These are phyloP conservation scores for Brachypalpus laphriformis DNA, from an alignment of 2,888 invertebrate species.

Conservation along the genomic window DNA sequence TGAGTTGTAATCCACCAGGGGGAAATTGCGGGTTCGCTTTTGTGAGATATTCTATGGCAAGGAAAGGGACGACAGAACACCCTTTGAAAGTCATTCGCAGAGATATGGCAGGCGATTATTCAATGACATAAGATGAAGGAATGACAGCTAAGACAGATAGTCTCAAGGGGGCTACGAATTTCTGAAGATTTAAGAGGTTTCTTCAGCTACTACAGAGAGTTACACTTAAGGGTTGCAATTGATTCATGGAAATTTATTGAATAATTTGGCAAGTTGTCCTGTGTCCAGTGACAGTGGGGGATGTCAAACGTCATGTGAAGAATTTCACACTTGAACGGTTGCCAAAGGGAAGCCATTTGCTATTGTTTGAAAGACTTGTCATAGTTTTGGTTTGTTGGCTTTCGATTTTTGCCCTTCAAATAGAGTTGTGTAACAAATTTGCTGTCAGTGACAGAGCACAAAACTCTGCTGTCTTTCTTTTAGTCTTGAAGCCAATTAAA, in stretches of 20 bases:
- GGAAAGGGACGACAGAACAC: background rate
- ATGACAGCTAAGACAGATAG: slow-evolving; percentile 70
- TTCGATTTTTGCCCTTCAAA: background rate
- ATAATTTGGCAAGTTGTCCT: slow-evolving; percentile 11
- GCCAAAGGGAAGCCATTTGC: background rate
- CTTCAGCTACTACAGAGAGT: slow-evolving; percentile 5
- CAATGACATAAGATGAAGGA: slow-evolving; percentile 67
- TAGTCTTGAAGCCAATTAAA: no score
- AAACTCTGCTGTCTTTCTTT: no score
- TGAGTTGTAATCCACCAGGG: slow-evolving; percentile 40
- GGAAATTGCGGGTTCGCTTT: slow-evolving; percentile 14
- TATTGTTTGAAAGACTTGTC: background rate
- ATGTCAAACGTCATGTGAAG: background rate
- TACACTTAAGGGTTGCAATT: slow-evolving; percentile 64
- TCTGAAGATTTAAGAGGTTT: slow-evolving; percentile 57
- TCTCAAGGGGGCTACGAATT: slow-evolving; percentile 62
- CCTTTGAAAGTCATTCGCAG: slow-evolving; percentile 62
- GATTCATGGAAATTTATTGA: slow-evolving; percentile 57
- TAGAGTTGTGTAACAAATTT: slow-evolving; percentile 43
- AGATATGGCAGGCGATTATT: slow-evolving; percentile 64
- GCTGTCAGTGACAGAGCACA: slow-evolving; percentile 11
- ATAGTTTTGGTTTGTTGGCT: background rate
- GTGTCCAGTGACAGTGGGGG: background rate
- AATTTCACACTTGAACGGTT: slow-evolving; percentile 20
- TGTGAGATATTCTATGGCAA: slow-evolving; percentile 18